Evolutionary conservation across 2,797 vertebrate genomes (phyloP), one percentile per base, ranked within the genome.

Genomic region (Neoniphon sammara): DNA sequence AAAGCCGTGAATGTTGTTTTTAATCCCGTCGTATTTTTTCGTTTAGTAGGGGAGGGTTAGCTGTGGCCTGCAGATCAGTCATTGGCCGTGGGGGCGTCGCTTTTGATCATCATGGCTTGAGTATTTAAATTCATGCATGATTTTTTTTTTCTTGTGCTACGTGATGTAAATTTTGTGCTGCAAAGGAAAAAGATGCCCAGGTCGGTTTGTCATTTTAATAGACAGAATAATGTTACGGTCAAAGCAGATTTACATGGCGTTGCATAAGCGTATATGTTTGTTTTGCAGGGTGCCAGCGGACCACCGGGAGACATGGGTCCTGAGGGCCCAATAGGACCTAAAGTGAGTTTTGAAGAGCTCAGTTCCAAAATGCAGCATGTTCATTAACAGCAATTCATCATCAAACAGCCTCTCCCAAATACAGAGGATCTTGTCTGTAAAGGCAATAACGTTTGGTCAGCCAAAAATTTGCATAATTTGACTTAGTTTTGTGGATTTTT

Each of bases 311-410:
- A 96, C 8, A 77, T 89, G 65, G 96, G 96, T 21, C 87, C 83
- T 0, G 95, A 95, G 83, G 96, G 97, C 34, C 90, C 90, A 83
- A 72, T 92, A 67, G 96, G 96, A 89, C 85, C 91, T 44, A 97
- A 98, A 95, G 96, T 97, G 95, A 92, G 92, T 56, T 66, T 55
- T 27, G 6, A 50, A 61, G 11, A 53, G 1, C 20, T 39, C 2
- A 0, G 12, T 42, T 15, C 12, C 0, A 49, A 61, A 4, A 70
- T 70, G 49, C 25, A 34, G 14, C 39, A 42, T 4, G 14, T 14
- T 4, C 39, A 42, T n/a, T 17, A 49, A 8, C 17, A n/a, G 15
- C 5, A n/a, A n/a, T 49, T 8, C n/a, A n/a, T 8, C n/a, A n/a
- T n/a, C 17, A 49, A n/a, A n/a, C 39, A 42, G 14, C 12, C n/a